phyloP scores from a whole-genome alignment of 1,140 invertebrate species.

The Drosophila truncata region DNA sequence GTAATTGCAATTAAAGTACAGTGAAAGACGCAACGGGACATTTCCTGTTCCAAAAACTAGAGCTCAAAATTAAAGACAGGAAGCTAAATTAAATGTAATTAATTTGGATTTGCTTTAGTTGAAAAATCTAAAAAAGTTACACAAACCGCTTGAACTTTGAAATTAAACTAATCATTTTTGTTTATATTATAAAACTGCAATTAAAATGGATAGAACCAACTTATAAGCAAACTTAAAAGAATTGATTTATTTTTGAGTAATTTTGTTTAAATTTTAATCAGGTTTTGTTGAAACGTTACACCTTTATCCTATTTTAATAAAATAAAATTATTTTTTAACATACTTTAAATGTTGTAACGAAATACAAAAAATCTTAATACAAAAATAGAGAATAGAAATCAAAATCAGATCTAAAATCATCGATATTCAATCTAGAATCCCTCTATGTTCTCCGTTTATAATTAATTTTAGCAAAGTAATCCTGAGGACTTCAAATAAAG shows the following conservation, averaged over 20 bases:
- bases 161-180: neutral
- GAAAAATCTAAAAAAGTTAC: neutral
- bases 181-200: too few relatives aligned
- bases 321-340: neutral
- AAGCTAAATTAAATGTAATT: slow-evolving; percentile 1
- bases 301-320: neutral
- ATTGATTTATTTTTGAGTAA: neutral
- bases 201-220: neutral
- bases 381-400: neutral
- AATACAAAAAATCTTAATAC: neutral
- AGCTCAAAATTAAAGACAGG: neutral
- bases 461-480: neutral
- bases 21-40: slow-evolving; percentile 6
- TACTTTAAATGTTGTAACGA: neutral
- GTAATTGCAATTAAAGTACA: slow-evolving; percentile 40
- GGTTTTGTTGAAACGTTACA: too few relatives aligned
- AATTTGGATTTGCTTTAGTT: neutral
- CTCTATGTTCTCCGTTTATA: neutral
- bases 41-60: neutral
- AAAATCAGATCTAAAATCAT: neutral
- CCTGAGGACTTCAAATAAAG: neutral
- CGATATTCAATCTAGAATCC: neutral
- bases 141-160: neutral
- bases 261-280: neutral
- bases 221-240: too few relatives aligned